Percentiles rank a stretch among this genome's conserved stretches.
phyloP scores from a whole-genome alignment of 1,140 invertebrate species.

The Aethina tumida region DNA sequence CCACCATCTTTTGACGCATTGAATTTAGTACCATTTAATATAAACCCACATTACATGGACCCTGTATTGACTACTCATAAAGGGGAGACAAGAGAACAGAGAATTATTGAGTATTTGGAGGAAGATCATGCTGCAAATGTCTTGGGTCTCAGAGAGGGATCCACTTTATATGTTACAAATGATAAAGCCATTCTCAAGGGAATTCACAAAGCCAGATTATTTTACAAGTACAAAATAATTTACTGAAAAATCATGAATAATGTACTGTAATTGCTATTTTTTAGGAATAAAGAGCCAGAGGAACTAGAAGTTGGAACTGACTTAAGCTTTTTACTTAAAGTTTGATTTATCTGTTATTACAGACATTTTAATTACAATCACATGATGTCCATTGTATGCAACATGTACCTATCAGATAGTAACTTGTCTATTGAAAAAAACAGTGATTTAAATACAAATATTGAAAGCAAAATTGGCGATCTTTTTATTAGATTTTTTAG shows the following conservation, averaged over 20 bases:
- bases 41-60: conserved; percentile 77
- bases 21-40: conserved; percentile 69
- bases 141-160: conserved; percentile 62
- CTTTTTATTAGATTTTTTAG: too few species aligned
- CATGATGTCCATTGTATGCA: too few species aligned
- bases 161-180: conserved; percentile 51
- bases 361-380: too few species aligned
- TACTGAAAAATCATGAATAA: conserved; percentile 1
- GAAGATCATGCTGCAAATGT: conserved; percentile 45
- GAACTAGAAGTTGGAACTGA: conserved; percentile 46
- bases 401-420: too few species aligned
- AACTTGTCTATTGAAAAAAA: too few species aligned
- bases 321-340: conserved; percentile 46
- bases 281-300: conserved; percentile 40
- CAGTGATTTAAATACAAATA: too few species aligned
- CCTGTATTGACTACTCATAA: conserved; percentile 52
- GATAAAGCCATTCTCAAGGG: conserved; percentile 50
- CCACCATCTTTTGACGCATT: conserved; percentile 65
- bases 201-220: conserved; percentile 50
- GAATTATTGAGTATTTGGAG: conserved; percentile 57
- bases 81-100: conserved; percentile 63
- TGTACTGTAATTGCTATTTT: conserved; percentile 24
- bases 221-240: conserved; percentile 49
- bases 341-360: too few species aligned
- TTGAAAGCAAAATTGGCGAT: too few species aligned